Conservation (phyloP, 1,140 invertebrate genomes). For the Lysiphlebus fabarum region DNA sequence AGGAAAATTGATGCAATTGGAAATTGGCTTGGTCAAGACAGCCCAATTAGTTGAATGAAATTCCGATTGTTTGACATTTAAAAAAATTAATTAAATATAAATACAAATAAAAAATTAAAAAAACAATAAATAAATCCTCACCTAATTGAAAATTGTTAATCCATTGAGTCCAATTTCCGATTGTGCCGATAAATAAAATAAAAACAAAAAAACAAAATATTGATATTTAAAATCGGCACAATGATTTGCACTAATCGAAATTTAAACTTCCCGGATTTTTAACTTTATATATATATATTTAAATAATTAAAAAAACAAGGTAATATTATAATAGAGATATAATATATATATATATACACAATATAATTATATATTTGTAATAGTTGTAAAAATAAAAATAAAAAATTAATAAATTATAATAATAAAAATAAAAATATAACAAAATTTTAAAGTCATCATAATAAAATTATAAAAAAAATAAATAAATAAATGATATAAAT, state of each 20-base stretch:
- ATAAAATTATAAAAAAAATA: conserved; percentile 22
- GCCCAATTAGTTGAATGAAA: neutral
- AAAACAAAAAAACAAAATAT: neutral
- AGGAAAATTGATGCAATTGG: neutral
- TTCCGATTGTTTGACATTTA: too few species aligned
- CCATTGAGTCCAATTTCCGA: too few species aligned
- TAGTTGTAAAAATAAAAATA: conserved; percentile 36
- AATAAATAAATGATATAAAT: conserved; percentile 27
- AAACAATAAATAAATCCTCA: too few species aligned
- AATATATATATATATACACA: conserved; percentile 35
- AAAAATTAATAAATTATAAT: conserved; percentile 1
- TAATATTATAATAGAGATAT: conserved; percentile 27
- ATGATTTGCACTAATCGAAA: conserved; percentile 7
- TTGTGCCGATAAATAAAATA: neutral
- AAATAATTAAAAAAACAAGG: conserved; percentile 30
- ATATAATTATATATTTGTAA: conserved; percentile 44
- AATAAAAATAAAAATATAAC: conserved; percentile 2
- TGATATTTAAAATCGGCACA: neutral
- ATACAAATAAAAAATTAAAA: too few species aligned
- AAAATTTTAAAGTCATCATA: too few species aligned
- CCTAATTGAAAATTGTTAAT: too few species aligned
- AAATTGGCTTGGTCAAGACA: conserved; percentile 1
- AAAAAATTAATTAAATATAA: too few species aligned
- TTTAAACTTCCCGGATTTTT: conserved; percentile 42
- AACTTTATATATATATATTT: conserved; percentile 37